A percentile compares a stretch with the other conserved stretches of the same genome.
Evolutionary conservation across 2,888 invertebrate genomes (phyloP).

Genomic region (Actias luna): DNA sequence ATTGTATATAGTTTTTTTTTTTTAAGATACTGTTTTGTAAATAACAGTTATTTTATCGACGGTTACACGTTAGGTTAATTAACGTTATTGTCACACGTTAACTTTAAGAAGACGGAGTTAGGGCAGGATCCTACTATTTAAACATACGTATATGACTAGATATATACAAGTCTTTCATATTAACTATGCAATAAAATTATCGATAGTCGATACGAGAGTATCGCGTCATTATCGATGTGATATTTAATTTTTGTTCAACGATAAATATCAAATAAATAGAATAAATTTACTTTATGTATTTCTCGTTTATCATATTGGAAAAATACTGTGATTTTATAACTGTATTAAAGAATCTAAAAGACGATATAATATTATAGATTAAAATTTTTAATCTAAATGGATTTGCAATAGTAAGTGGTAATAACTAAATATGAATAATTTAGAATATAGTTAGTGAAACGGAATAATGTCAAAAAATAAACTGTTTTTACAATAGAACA

Average conservation of each 20-base stretch:
- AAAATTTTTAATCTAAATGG: too few species aligned
- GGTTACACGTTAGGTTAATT: not conserved
- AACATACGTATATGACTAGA: not conserved
- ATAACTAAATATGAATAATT: too few species aligned
- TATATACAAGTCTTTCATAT: not conserved
- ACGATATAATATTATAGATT: too few species aligned
- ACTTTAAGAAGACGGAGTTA: slow-evolving; percentile 5
- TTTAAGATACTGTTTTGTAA: too few species aligned
- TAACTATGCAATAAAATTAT: not conserved
- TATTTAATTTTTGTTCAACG: not conserved
- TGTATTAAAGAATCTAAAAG: too few species aligned
- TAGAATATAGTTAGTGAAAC: too few species aligned
- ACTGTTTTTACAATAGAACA: too few species aligned
- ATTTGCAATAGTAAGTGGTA: too few species aligned
- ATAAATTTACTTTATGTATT: not conserved
- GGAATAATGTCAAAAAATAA: too few species aligned
- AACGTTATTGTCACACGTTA: slow-evolving; percentile 3
- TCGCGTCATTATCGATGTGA: not conserved
- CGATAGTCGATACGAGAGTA: not conserved
- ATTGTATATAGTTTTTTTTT: too few species aligned
- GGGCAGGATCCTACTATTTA: slow-evolving; percentile 3
- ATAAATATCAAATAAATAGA: not conserved
- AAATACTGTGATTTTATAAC: too few species aligned
- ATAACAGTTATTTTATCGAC: not conserved
- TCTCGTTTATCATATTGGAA: too few species aligned